Evolutionary conservation across 2,888 invertebrate species (phyloP), one percentile per base, ranked within the genome.

Genomic region (Chymomyza caudatula): DNA sequence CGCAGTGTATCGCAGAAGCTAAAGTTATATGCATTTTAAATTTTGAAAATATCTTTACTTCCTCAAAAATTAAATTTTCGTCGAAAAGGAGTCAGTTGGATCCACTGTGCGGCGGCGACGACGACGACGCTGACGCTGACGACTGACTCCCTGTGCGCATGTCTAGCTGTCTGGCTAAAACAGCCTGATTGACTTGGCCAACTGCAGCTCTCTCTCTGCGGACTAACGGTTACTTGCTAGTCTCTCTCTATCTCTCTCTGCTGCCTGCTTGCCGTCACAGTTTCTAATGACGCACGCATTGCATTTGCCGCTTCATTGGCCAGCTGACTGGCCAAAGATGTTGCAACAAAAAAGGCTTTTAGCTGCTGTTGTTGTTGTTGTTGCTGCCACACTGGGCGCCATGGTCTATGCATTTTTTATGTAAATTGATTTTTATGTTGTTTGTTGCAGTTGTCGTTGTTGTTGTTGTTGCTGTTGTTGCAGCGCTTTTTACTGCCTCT

Each of bases 361-460:
- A 29, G 29, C 2, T 37, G 29, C 25, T 25, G 25, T 25, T 25
- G 25, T 25, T 25, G 25, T 37, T 8, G 29, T 53, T 53, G 23
- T 53, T 53, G 17, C n/a, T 55, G 64, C 43, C 29, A 13, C 44
- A 65, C 56, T 76, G 85, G 80, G 83, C 80, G 80, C 85, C 80
- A 81, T 63, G 71, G 82, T 68, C 77, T 73, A 82, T 81, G 85
- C 73, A 85, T 85, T 85, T 81, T 78, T 85, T 76, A 81, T 82
- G 80, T 44, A 85, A 85, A 85, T 81, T 82, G 70, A 76, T 82
- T 85, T 76, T 81, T 68, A n/a, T n/a, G n/a, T n/a, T n/a, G n/a
- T 72, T 15, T 54, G 23, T 43, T 19, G n/a, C n/a, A n/a, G n/a
- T n/a, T n/a, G n/a, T 13, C 11, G n/a, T 25, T 62, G n/a, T n/a